These are phyloP conservation scores for Psammodynastes pulverulentus DNA, from an alignment of 2,113 vertebrate genomes.

Conservation along the genomic window DNA sequence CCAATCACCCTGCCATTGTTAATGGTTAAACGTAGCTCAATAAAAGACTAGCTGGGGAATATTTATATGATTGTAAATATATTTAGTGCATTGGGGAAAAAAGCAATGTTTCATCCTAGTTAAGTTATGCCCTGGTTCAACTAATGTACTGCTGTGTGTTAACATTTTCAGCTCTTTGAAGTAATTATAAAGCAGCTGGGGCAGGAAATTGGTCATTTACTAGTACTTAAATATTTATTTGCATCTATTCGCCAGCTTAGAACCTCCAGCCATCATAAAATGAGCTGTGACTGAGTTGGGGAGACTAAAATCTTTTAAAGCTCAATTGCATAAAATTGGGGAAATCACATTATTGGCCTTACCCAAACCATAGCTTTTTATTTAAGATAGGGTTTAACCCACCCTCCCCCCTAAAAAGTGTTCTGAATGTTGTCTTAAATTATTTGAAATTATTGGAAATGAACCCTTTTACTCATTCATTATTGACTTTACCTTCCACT, in stretches of 20 bases:
- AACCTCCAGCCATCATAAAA: constrained; percentile 47
- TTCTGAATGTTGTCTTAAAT: not conserved
- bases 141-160: constrained; percentile 48
- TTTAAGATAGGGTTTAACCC: not conserved
- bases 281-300: constrained; percentile 21
- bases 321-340: not conserved
- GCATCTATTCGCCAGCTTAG: constrained; percentile 48
- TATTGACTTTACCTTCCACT: constrained; percentile 35
- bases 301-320: constrained; percentile 1
- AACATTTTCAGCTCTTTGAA: constrained; percentile 56
- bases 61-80: constrained; percentile 61
- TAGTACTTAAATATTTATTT: constrained; percentile 58
- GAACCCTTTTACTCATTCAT: not conserved
- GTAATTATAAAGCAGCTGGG: constrained; percentile 65
- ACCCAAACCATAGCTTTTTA: not conserved
- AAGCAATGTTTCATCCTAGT: constrained; percentile 62
- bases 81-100: constrained; percentile 63
- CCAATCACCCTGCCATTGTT: constrained; percentile 52
- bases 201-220: constrained; percentile 67
- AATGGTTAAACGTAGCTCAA: constrained; percentile 65
- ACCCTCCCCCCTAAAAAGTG: not conserved
- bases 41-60: constrained; percentile 64
- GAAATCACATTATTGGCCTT: constrained; percentile 3
- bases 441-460: not conserved
- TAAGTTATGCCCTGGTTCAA: constrained; percentile 59